Evolutionary conservation across 2,113 vertebrate species (phyloP).

Genomic region (Oophaga pumilio): DNA sequence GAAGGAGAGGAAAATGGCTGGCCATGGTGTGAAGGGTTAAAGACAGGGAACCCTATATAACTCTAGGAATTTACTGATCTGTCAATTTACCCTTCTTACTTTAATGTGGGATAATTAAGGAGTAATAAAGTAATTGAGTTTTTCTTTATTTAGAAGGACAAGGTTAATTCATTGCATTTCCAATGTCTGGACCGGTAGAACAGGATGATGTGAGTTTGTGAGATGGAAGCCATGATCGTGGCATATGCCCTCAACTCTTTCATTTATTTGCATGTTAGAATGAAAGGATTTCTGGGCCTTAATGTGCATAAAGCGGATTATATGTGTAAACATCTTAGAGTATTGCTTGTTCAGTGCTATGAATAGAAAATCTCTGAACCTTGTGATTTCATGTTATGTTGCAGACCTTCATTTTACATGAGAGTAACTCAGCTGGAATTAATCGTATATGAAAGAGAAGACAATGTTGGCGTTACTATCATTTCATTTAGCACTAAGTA

Average conservation of each 20-base stretch:
- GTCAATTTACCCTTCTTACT: too few species aligned
- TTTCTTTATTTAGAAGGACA: not conserved
- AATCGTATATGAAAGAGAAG: not conserved
- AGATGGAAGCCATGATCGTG: not conserved
- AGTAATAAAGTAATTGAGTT: not conserved
- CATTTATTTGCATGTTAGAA: not conserved
- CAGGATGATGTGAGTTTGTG: not conserved
- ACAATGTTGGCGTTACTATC: too few species aligned
- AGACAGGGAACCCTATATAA: too few species aligned
- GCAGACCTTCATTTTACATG: not conserved
- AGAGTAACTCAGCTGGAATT: not conserved
- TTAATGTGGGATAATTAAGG: too few species aligned
- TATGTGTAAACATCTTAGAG: not conserved
- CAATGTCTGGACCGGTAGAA: not conserved
- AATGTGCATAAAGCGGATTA: conserved; percentile 10
- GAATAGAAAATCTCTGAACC: not conserved
- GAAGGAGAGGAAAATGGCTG: too few species aligned
- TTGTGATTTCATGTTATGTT: not conserved
- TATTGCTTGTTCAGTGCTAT: not conserved
- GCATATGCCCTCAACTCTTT: not conserved
- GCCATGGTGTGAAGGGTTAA: too few species aligned
- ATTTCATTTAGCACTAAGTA: too few species aligned
- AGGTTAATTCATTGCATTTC: not conserved
- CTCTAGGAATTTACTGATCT: too few species aligned
- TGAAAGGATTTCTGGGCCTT: not conserved